These are phyloP conservation scores for Drosophila parvula DNA, from an alignment of 1,140 invertebrate species.

Conservation along the genomic window DNA sequence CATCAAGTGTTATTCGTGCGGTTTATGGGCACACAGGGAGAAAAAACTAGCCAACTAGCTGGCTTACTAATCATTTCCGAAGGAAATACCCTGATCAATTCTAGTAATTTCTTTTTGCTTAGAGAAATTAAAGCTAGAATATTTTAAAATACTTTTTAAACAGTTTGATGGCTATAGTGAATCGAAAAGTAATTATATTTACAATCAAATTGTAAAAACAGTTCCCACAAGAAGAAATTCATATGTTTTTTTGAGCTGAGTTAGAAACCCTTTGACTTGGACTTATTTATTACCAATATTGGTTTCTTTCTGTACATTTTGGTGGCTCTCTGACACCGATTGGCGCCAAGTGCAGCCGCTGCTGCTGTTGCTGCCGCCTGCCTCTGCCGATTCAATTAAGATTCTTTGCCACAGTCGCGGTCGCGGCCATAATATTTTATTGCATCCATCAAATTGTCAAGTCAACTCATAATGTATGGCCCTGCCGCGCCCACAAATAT, in stretches of 20 bases:
- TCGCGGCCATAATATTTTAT: conserved; percentile 59
- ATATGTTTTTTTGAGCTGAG: neutral
- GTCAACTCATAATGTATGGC: conserved; percentile 28
- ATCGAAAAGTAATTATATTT: no score
- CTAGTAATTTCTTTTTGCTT: no score
- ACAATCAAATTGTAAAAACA: no score
- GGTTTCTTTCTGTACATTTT: conserved; percentile 2
- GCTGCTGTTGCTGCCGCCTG: conserved; percentile 21
- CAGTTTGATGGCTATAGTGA: no score
- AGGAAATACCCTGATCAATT: neutral
- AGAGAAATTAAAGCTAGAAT: neutral
- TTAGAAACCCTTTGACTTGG: neutral
- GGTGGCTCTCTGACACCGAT: conserved; percentile 26
- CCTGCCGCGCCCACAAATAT: conserved; percentile 54
- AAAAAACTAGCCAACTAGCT: neutral
- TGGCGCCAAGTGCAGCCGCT: conserved; percentile 51
- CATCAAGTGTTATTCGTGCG: conserved; percentile 37
- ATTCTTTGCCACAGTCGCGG: conserved; percentile 45
- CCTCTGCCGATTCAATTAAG: conserved; percentile 61
- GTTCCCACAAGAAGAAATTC: neutral
- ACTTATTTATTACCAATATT: neutral
- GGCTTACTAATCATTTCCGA: neutral
- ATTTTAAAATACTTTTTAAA: neutral
- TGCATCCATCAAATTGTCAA: conserved; percentile 56
- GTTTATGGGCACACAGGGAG: conserved; percentile 13